Evolutionary conservation across 2,113 vertebrate species (phyloP).

Genomic region (Agapornis roseicollis): DNA sequence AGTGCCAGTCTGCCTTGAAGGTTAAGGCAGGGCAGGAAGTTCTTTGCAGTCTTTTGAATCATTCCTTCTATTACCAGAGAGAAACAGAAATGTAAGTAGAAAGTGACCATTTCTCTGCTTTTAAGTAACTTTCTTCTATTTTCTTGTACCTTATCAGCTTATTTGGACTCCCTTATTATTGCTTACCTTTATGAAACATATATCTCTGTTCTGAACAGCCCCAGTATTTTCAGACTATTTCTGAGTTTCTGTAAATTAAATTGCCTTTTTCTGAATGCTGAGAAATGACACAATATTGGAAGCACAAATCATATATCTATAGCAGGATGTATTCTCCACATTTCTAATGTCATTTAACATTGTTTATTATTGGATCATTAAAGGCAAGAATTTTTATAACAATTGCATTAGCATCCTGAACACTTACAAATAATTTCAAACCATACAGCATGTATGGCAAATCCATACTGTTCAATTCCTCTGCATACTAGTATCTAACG

Average conservation of each 20-base stretch:
- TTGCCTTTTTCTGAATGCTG: not conserved
- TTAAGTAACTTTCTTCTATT: not conserved
- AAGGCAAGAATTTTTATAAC: not conserved
- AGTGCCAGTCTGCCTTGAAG: not conserved
- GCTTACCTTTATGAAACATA: not conserved
- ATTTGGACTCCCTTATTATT: not conserved
- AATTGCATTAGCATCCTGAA: not conserved
- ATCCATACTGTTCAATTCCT: not conserved
- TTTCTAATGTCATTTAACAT: not conserved
- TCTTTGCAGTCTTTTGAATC: not conserved
- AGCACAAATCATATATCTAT: not conserved
- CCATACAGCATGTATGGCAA: not conserved
- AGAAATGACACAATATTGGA: not conserved
- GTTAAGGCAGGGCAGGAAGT: not conserved
- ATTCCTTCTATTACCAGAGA: not conserved
- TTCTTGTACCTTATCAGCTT: not conserved
- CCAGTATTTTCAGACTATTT: not conserved
- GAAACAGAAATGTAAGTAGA: not conserved
- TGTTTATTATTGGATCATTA: not conserved
- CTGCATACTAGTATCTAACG: not conserved
- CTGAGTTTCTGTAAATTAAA: not conserved
- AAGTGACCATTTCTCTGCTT: not conserved
- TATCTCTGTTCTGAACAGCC: not conserved
- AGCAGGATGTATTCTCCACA: not conserved
- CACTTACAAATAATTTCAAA: not conserved